A percentile compares a stretch with the other conserved stretches of the same genome.
Evolutionary conservation across 92 coral and sea anemone species (phyloP).

Genomic region (Umimayanthus chanpuru): DNA sequence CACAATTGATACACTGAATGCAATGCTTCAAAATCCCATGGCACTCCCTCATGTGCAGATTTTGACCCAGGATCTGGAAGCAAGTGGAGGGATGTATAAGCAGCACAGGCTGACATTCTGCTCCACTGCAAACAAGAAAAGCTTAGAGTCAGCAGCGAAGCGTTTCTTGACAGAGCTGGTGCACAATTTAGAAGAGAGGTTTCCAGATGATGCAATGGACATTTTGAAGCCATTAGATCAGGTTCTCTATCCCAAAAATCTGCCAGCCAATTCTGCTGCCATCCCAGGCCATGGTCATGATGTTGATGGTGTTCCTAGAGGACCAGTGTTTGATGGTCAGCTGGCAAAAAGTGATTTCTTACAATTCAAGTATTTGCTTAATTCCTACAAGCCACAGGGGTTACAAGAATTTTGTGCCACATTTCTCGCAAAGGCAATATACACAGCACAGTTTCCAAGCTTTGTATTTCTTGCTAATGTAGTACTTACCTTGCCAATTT

Average conservation of each 20-base stretch:
- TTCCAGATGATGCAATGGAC: constrained; percentile 33
- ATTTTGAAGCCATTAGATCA: constrained; percentile 31
- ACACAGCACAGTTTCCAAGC: constrained; percentile 33
- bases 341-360: constrained; percentile 34
- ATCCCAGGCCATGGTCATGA: constrained; percentile 36
- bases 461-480: constrained; percentile 31
- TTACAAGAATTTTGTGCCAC: constrained; percentile 22
- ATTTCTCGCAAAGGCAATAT: constrained; percentile 29
- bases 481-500: constrained; percentile 35
- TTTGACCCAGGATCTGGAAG: constrained; percentile 31
- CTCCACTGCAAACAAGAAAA: constrained; percentile 23
- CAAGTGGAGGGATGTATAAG: constrained; percentile 25
- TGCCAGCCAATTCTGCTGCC: constrained; percentile 35
- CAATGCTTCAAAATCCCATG: constrained; percentile 22
- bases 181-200: constrained; percentile 26
- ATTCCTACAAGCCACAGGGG: constrained; percentile 39
- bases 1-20: constrained; percentile 11
- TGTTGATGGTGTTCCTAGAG: constrained; percentile 28
- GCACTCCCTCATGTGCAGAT: constrained; percentile 16
- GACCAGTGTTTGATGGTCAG: constrained; percentile 33
- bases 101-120: constrained; percentile 30
- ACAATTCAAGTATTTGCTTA: constrained; percentile 34
- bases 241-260: constrained; percentile 24
- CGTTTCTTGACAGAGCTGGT: constrained; percentile 16
- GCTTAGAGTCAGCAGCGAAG: background rate